Evolutionary conservation across 2,888 invertebrate genomes (phyloP), one percentile per base, ranked within the genome.

Genomic region (Unio pictorum): DNA sequence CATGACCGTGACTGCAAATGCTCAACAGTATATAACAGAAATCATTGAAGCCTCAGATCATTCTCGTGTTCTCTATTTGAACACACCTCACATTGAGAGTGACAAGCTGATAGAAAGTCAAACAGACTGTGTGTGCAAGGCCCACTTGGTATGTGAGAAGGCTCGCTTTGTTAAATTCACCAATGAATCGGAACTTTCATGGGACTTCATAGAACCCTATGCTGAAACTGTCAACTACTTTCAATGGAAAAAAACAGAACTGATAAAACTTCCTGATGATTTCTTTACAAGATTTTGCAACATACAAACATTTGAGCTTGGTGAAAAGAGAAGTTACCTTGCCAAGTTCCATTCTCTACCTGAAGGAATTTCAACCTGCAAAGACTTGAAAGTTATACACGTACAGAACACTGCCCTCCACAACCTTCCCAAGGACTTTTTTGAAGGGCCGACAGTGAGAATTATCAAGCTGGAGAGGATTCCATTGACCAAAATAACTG

Each of bases 121-220:
- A 20, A 62, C 69, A 20, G 67, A 67, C 20, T 68, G 67, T 28
- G 59, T 74, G 8, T 81, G 81, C 66, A 81, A 80, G 65, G 81
- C 81, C 30, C 81, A 81, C 56, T 60, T 66, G 6, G 61, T 75
- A 67, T 70, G 74, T 55, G 60, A 74, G 30, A 61, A 64, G 55
- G 73, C 69, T n/a, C 73, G 66, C 67, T 68, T 69, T 18, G 34
- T 45, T 5, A 64, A 30, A 8, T 67, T 62, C 20, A 64, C 62
- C 1, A 56, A 64, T 18, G 55, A 67, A 63, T 57, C 62, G 54
- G 67, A 72, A 28, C 56, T 78, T 20, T 66, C 69, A 3, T 76
- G 81, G 60, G 75, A 83, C 26, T 72, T 75, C 34, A 84, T 81
- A 72, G 75, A 79, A 20, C 86, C 86, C 4, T 84, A 84, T 67